Base-by-base conservation (phyloP, 2,888 invertebrate species). In the Biston stratarius region DNA sequence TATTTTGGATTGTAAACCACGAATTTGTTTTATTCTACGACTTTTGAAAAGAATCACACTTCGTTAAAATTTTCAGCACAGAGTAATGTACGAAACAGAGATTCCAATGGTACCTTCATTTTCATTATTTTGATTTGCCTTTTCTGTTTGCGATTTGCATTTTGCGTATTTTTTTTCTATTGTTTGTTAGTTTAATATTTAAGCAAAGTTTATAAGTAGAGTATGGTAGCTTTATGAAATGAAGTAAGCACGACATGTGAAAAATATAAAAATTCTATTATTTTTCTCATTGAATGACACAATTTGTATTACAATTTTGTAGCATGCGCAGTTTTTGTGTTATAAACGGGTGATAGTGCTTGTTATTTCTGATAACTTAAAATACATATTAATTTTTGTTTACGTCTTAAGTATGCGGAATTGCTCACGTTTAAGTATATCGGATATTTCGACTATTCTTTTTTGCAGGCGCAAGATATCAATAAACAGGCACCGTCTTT, bases 71-170 rank as follows among this genome's bases (percentile, higher is more conserved):
- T 66, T 66, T 52, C 66, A 66, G 66, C 52, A 45, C 61, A 66
- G 66, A 61, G 57, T 58, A 57, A 49, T 56, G 42, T n/a, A 52
- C 51, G 52, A 58, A 51, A 61, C 49, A 66, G 55, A 66, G 57
- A 61, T 47, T 63, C 40, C 56, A 57, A 48, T 49, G 51, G 24
- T 53, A 38, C 38, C 14, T 14, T 6, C 2, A 10, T 61, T 61
- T 57, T n/a, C 7, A 14, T 44, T 61, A 33, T 36, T 53, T 53
- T 53, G 8, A 14, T 53, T 61, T 38, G 14, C 40, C 38, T 14
- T 24, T 56, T 51, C 14, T n/a, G 11, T 58, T 14, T 33, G 24
- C 38, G n/a, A 34, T 49, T 45, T 51, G 36, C 36, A 40, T 33
- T 34, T 49, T 33, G 33, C 6, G 9, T 55, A 45, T 5, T 36